Evolutionary conservation across 2,888 invertebrate genomes (phyloP).

Genomic region (Synergus japonicus): DNA sequence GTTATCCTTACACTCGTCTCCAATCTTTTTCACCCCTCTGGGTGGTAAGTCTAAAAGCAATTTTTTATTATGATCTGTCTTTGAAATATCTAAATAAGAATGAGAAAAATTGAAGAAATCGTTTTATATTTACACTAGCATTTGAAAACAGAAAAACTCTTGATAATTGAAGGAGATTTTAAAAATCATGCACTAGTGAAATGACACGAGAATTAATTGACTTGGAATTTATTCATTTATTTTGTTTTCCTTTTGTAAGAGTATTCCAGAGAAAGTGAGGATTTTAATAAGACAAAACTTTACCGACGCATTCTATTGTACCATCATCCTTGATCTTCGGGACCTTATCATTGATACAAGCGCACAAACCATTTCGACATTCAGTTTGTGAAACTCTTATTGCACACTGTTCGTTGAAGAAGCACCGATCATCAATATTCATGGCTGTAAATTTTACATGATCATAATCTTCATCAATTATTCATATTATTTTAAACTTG

Average conservation of each 20-base stretch:
- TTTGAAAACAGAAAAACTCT: not conserved
- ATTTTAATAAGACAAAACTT: conserved; percentile 59
- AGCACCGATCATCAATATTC: conserved; percentile 89
- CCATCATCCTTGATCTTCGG: conserved; percentile 86
- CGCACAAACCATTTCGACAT: conserved; percentile 88
- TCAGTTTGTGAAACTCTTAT: conserved; percentile 85
- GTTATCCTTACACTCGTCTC: conserved; percentile 85
- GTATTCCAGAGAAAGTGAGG: conserved; percentile 11
- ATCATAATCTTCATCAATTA: not conserved
- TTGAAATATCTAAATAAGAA: no score
- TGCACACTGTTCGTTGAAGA: conserved; percentile 92
- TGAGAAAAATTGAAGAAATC: not conserved
- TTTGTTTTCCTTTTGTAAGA: not conserved
- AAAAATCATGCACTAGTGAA: not conserved
- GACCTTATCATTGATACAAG: conserved; percentile 88
- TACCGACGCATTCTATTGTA: conserved; percentile 86
- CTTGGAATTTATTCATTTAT: not conserved
- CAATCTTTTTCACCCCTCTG: conserved; percentile 83
- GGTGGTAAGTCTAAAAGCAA: conserved; percentile 29
- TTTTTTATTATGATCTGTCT: not conserved
- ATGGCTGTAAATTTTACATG: conserved; percentile 79
- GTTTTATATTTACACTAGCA: not conserved
- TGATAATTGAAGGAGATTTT: not conserved
- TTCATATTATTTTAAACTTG: not conserved
- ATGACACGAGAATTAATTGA: not conserved